Conservation (phyloP, 2,113 vertebrate genomes). For the Turnix velox region DNA sequence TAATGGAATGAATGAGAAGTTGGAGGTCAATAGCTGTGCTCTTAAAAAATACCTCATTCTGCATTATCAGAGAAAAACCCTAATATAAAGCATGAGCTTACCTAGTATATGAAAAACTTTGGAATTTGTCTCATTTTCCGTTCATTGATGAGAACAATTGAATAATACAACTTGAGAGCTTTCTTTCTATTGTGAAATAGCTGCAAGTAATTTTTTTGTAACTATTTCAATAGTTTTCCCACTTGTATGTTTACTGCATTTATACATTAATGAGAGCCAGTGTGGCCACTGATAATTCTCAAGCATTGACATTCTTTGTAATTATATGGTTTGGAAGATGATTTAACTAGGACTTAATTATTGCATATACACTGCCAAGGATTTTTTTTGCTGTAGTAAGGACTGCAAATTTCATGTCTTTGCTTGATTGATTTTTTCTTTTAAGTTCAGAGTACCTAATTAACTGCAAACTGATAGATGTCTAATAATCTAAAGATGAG, state of each 20-base stretch:
- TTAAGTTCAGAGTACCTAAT: background rate
- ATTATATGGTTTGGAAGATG: background rate
- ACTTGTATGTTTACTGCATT: background rate
- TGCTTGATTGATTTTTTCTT: background rate
- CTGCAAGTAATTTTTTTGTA: background rate
- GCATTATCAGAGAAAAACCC: background rate
- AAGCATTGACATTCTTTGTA: background rate
- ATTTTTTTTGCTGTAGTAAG: background rate
- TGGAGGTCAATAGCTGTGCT: background rate
- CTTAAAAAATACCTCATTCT: background rate
- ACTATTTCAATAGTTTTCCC: background rate
- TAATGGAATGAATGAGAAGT: background rate
- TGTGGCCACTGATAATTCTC: background rate
- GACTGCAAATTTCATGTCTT: background rate
- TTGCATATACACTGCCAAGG: background rate
- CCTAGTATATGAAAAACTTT: background rate
- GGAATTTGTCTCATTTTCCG: background rate
- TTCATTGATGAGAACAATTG: background rate
- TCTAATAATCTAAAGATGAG: background rate
- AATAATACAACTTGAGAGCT: background rate
- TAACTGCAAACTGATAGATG: background rate
- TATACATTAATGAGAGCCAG: background rate
- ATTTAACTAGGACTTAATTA: background rate
- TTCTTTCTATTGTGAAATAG: background rate
- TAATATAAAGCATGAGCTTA: background rate